Percentiles rank a stretch among this genome's conserved stretches.
These are phyloP conservation scores for Calonectris borealis DNA, from an alignment of 2,113 vertebrate genomes.

Conservation along the genomic window DNA sequence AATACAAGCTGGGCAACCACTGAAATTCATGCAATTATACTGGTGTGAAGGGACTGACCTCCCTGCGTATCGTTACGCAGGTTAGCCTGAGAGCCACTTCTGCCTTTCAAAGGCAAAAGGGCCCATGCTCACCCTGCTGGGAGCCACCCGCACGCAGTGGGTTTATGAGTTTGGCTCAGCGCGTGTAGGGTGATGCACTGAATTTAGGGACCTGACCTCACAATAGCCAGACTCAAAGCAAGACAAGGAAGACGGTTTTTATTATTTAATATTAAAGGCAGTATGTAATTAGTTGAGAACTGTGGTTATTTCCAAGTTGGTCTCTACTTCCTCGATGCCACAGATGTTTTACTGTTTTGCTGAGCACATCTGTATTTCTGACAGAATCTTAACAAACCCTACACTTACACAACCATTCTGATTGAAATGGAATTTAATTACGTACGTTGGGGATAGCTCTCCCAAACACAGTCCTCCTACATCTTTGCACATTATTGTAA, in stretches of 20 bases:
- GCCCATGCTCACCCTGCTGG: not conserved
- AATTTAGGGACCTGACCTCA: not conserved
- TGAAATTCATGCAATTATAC: not conserved
- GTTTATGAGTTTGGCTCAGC: not conserved
- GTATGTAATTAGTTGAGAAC: not conserved
- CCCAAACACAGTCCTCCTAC: not conserved
- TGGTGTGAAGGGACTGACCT: not conserved
- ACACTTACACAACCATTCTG: not conserved
- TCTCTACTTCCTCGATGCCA: not conserved
- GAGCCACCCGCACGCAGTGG: not conserved
- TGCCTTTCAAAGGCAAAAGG: not conserved
- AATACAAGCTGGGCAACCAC: not conserved
- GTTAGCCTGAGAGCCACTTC: not conserved
- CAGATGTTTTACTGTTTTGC: not conserved
- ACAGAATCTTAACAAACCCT: not conserved
- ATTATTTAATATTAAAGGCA: not conserved
- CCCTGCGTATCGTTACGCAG: accelerated
- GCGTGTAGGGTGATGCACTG: not conserved
- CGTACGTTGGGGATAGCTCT: not conserved
- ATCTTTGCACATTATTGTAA: not conserved
- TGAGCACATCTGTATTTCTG: not conserved
- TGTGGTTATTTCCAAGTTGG: not conserved
- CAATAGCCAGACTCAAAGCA: not conserved
- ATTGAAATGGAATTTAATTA: not conserved
- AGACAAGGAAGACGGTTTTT: not conserved